Conservation (phyloP, 2,888 invertebrate species). For the Dolichopus griseipennis region DNA sequence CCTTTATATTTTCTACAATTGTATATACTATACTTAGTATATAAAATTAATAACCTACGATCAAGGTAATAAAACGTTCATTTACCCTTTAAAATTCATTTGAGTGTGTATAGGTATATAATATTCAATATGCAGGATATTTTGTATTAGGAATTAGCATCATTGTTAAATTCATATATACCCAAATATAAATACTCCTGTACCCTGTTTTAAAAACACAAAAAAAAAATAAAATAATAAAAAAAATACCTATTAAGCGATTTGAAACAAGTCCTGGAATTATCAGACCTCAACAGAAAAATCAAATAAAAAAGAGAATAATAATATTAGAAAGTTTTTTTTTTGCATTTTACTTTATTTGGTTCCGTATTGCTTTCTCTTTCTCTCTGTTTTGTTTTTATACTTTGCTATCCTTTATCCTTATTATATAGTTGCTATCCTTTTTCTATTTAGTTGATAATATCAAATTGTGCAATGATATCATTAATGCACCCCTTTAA, state of each 20-base stretch:
- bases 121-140: too few relatives aligned
- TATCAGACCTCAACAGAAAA: conserved; percentile 6
- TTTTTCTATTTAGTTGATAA: not conserved
- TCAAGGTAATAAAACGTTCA: conserved; percentile 1
- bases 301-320: not conserved
- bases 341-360: too few relatives aligned
- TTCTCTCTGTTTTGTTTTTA: not conserved
- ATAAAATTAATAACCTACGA: not conserved
- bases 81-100: not conserved
- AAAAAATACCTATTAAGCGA: not conserved
- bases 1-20: not conserved
- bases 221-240: not conserved
- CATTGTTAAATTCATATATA: too few relatives aligned
- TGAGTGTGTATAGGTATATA: too few relatives aligned
- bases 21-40: too few relatives aligned
- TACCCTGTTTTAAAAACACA: not conserved
- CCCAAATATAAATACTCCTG: too few relatives aligned
- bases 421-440: not conserved
- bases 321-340: not conserved
- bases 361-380: not conserved
- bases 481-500: not conserved
- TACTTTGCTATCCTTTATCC: not conserved
- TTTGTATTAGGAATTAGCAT: too few relatives aligned
- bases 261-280: not conserved
- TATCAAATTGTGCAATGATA: not conserved